Base-by-base conservation (phyloP, 2,888 invertebrate species). In the Erebia epiphron region DNA sequence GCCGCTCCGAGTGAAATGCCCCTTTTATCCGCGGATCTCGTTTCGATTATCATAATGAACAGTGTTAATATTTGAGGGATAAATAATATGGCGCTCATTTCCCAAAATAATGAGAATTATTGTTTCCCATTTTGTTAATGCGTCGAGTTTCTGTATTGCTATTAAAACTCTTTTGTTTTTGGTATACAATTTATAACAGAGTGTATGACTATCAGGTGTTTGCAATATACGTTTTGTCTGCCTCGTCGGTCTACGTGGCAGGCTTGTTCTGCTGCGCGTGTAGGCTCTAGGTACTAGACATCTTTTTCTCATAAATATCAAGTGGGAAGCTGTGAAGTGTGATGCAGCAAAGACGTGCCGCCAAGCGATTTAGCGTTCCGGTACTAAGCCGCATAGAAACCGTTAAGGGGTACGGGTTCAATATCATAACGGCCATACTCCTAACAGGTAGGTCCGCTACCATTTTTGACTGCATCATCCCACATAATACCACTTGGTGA, bases 41-140 rank as follows among this genome's bases (percentile, higher is more conserved):
- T 63, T 63, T 35, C 63, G 26, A 63, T 50, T 63, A 50, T 35
- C 63, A 50, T 63, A 63, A 63, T 63, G 21, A 63, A 14, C 50
- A 50, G n/a, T 63, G 63, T 63, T 63, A 50, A 35, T 63, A 63
- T 63, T n/a, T 63, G 26, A 63, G 10, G 50, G 10, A 50, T 63
- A 35, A 49, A 62, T 35, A 43, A 35, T 63, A 63, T 43, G 41
- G 16, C 16, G 41, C 18, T 60, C 16, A 43, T 60, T 41, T 60
- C 4, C 10, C 10, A 16, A 43, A 43, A 43, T 41, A 41, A 43
- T 43, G 41, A 41, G 9, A 41, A n/a, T n/a, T 8, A 60, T 60
- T 26, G 41, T n/a, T 60, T 60, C 58, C 58, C 58, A 1, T 10
- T 41, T 41, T 41, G n/a, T 16, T 41, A 35, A 60, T n/a, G n/a